Percentiles rank a stretch among this genome's conserved stretches.
phyloP scores from a whole-genome alignment of 2,888 invertebrate species.

The Cheilosia variabilis region DNA sequence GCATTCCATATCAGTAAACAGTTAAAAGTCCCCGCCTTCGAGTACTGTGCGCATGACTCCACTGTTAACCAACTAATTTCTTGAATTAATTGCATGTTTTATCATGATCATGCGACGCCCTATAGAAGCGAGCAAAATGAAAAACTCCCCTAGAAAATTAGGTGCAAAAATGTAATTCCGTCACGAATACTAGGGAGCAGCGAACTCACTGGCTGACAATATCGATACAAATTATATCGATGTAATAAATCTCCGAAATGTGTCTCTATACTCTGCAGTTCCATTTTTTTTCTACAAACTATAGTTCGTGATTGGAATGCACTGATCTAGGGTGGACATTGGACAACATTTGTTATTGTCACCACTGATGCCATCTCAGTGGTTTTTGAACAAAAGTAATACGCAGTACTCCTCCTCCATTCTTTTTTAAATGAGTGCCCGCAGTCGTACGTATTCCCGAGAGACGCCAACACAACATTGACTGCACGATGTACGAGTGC shows the following conservation, averaged over 20 bases:
- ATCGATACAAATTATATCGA: conserved; percentile 41
- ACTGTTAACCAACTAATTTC: not conserved
- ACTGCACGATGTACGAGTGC: not conserved
- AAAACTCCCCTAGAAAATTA: not conserved
- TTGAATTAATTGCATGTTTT: not conserved
- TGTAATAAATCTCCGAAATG: conserved; percentile 29
- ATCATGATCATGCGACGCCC: not conserved
- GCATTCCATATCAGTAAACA: not conserved
- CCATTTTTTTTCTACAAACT: not conserved
- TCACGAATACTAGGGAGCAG: conserved; percentile 33
- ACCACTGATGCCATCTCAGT: not conserved
- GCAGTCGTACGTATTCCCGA: not conserved
- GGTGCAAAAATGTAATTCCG: conserved; percentile 19
- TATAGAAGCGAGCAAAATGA: too few species aligned
- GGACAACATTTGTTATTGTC: not conserved
- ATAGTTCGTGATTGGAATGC: conserved; percentile 35
- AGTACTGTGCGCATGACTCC: not conserved
- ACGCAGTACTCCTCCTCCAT: too few species aligned
- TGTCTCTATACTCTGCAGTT: not conserved
- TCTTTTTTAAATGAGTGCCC: not conserved
- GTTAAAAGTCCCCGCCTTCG: not conserved
- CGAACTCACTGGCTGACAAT: not conserved
- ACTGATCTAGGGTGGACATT: not conserved
- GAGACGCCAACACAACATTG: not conserved
- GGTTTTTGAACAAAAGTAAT: too few species aligned